Base-by-base conservation (phyloP, 1,140 invertebrate genomes). In the Calephelis nemesis region DNA sequence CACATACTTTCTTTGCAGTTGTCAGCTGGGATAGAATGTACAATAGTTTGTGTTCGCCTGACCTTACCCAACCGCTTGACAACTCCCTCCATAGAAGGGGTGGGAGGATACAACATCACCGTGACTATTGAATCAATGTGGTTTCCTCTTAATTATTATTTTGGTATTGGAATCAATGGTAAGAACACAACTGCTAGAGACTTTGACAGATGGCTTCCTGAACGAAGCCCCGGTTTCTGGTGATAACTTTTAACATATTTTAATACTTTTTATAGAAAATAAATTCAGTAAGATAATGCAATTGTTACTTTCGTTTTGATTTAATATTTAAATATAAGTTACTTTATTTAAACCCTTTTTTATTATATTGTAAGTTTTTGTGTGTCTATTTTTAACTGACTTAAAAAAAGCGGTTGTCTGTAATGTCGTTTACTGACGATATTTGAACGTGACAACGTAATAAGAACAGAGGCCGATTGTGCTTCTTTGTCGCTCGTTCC, bases 71-170 rank as follows among this genome's bases (percentile, higher is more conserved):
- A 90, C 63, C 78, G 82, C 8, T 72, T 82, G 10, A 48, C 69
- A 1, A 66, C 19, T 1, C 88, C 88, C 0, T 58, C 39, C 0
- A 78, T 88, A 10, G 66, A 73, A 1, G 86, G 86, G 7, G 78
- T 88, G 7, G 85, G 85, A 8, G 81, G 83, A 1, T 90, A 85
- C 68, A 88, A 90, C 54, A 81, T 88, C 8, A 80, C 78, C 2
- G 47, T 88, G 7, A 67, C 67, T 10, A 81, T 88, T 49, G 71
- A 54, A 15, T 79, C 82, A 5, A 68, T 83, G 5, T 87, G 86
- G 84, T 88, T 88, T 47, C 88, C 88, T 5, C 80, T 82, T 48
- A 72, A 49, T 0, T 88, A 84, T 60, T 83, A 82, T 39, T 90
- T 88, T 67, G 70, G 74, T 9, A 67, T 88, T 7, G 84, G 82